Evolutionary conservation across 2,113 vertebrate species (phyloP).

Genomic region (Cyrtonyx montezumae): DNA sequence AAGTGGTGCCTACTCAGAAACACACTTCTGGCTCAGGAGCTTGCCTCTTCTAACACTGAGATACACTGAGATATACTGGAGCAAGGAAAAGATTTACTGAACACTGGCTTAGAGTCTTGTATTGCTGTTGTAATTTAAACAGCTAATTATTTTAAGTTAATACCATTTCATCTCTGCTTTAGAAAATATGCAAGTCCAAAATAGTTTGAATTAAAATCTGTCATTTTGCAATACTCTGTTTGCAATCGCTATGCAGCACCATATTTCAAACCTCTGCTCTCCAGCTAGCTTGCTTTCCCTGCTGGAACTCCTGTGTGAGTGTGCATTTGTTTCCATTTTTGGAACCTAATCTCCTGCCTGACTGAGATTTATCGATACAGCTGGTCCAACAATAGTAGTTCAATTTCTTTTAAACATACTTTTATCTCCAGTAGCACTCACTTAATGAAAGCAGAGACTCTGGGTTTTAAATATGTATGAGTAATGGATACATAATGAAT

Average conservation of each 20-base stretch:
- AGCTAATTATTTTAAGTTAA: constrained; percentile 31
- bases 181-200: background rate
- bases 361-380: constrained; percentile 70
- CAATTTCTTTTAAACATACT: constrained; percentile 68
- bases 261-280: background rate
- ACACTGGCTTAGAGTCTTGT: background rate
- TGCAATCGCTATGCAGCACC: background rate
- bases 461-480: constrained; percentile 51
- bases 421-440: constrained; percentile 65
- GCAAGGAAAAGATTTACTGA: background rate
- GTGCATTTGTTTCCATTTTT: constrained; percentile 67
- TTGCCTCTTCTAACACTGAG: background rate
- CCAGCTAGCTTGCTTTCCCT: background rate
- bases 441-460: constrained; percentile 62
- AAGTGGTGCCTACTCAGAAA: background rate
- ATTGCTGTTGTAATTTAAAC: constrained; percentile 14
- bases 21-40: background rate
- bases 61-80: background rate
- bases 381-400: constrained; percentile 62
- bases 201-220: constrained; percentile 1
- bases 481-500: constrained; percentile 51
- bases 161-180: background rate
- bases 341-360: constrained; percentile 52
- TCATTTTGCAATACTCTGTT: background rate
- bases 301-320: constrained; percentile 1